Evolutionary conservation across 2,797 vertebrate genomes (phyloP).

Genomic region (Anguilla pacifica): DNA sequence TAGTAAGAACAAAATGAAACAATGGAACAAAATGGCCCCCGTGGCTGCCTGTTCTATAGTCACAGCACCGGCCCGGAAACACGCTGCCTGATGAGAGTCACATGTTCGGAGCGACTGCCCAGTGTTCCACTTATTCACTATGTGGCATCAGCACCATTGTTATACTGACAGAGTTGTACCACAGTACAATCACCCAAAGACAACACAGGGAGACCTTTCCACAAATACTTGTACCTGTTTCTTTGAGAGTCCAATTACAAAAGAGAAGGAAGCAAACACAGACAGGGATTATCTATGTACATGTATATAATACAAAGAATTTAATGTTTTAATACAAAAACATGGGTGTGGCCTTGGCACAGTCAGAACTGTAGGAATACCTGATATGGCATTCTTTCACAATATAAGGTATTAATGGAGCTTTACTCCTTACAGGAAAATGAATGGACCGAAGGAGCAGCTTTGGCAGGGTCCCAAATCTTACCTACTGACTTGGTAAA

Average conservation of each 20-base stretch:
- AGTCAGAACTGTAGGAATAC: background rate
- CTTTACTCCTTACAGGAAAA: background rate
- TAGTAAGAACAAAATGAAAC: background rate
- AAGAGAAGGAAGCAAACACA: conserved; percentile 1
- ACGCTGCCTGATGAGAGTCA: background rate
- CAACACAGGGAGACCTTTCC: conserved; percentile 25
- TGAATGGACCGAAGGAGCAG: background rate
- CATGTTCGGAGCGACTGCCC: background rate
- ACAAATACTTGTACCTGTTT: conserved; percentile 31
- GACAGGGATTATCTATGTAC: background rate
- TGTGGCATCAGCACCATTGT: background rate
- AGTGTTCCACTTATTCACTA: background rate
- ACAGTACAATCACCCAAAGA: background rate
- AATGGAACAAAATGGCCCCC: background rate
- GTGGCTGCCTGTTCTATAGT: background rate
- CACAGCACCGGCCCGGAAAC: background rate
- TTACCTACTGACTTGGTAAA: background rate
- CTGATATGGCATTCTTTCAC: conserved; percentile 44
- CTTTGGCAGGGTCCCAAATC: background rate
- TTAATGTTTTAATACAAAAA: conserved; percentile 25
- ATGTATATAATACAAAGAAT: background rate
- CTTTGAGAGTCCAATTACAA: conserved; percentile 35
- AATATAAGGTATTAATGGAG: background rate
- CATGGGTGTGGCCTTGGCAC: no score
- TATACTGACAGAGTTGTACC: background rate